A percentile compares a stretch with the other conserved stretches of the same genome.
Evolutionary conservation across 1,140 invertebrate genomes (phyloP).

Genomic region (Lordiphosa clarofinis): DNA sequence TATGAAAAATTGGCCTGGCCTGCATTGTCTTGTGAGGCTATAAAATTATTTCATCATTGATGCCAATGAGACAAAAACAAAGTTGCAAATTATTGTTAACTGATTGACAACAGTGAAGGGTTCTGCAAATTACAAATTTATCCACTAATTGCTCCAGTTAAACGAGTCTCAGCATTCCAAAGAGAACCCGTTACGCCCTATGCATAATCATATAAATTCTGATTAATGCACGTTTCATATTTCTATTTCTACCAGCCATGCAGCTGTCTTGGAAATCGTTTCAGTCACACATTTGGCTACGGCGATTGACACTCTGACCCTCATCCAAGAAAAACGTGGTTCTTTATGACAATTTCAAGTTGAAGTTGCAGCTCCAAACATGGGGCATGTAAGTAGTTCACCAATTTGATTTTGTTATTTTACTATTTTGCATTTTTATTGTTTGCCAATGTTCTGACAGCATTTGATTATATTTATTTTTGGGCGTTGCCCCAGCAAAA

Average conservation of each 20-base stretch:
- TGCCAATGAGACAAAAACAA: constrained; percentile 4
- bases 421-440: constrained; percentile 69
- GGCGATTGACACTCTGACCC: constrained; percentile 58
- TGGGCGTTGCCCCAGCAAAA: constrained; percentile 55
- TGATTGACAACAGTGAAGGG: constrained; percentile 11
- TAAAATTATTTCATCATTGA: constrained; percentile 5
- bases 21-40: constrained; percentile 3
- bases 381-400: constrained; percentile 57
- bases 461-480: constrained; percentile 74
- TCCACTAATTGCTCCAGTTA: constrained; percentile 43
- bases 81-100: background rate
- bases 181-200: constrained; percentile 30
- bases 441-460: constrained; percentile 67
- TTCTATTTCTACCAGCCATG: constrained; percentile 10
- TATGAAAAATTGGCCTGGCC: background rate
- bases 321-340: constrained; percentile 27
- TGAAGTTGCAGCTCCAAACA: constrained; percentile 56
- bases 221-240: constrained; percentile 42
- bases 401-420: constrained; percentile 48
- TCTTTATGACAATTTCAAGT: constrained; percentile 50
- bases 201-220: constrained; percentile 49
- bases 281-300: constrained; percentile 24
- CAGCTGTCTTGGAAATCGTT: constrained; percentile 43
- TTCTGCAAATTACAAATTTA: constrained; percentile 20
- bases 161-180: constrained; percentile 44